A percentile compares a stretch with the other conserved stretches of the same genome.
phyloP scores from a whole-genome alignment of 2,888 invertebrate genomes.

The Clostera curtula region DNA sequence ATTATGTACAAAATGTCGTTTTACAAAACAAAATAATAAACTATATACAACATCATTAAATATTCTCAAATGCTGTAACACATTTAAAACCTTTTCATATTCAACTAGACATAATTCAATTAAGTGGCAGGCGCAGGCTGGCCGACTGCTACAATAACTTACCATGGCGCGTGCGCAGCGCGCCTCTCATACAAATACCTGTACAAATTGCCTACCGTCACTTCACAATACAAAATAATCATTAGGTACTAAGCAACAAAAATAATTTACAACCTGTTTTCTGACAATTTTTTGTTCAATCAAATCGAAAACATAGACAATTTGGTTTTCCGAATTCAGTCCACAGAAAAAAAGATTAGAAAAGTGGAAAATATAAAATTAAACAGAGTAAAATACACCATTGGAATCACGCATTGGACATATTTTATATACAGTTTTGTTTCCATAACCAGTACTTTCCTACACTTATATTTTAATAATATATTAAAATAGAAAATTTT shows the following conservation, averaged over 20 bases:
- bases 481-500: conserved; percentile 73
- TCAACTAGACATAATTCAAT: conserved; percentile 69
- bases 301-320: conserved; percentile 22
- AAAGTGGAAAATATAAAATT: conserved; percentile 30
- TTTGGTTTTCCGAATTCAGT: conserved; percentile 29
- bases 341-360: conserved; percentile 28
- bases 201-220: conserved; percentile 49
- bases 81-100: conserved; percentile 73
- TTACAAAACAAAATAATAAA: conserved; percentile 72
- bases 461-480: conserved; percentile 54
- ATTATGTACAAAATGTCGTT: conserved; percentile 66
- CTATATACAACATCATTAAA: conserved; percentile 75
- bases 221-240: conserved; percentile 32
- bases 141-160: conserved; percentile 47
- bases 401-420: conserved; percentile 34
- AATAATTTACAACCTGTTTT: conserved; percentile 39
- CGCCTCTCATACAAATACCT: conserved; percentile 34
- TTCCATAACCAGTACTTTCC: conserved; percentile 50
- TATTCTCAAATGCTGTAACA: conserved; percentile 75
- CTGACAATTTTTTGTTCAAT: conserved; percentile 39
- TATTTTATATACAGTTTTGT: conserved; percentile 46
- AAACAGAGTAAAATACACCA: conserved; percentile 27
- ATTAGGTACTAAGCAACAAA: conserved; percentile 57
- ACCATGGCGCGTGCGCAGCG: conserved; percentile 21
- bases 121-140: conserved; percentile 42